Base-by-base conservation (phyloP, 2,888 invertebrate species). In the Euplexia lucipara region DNA sequence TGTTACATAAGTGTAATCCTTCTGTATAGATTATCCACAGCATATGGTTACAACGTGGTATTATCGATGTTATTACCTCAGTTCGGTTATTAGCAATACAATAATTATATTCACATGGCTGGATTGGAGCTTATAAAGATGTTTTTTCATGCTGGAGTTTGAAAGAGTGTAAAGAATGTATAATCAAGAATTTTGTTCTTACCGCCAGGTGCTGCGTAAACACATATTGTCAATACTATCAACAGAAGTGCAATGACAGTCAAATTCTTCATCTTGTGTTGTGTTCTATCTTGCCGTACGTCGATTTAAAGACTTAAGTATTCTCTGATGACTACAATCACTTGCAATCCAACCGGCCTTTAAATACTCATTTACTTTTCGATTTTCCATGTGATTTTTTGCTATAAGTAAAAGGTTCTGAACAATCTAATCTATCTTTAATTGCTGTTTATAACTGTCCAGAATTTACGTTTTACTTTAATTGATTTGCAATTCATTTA, bases 351-450 rank as follows among this genome's bases (percentile, higher is more conserved):
- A 48, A 26, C 9, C 35, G 35, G 14, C 60, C 70, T 72, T 81
- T 85, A 85, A 76, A 85, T 85, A 85, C 82, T 57, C 52, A 57
- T 51, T 69, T 32, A 59, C 71, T 73, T 61, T 75, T 64, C 7
- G 42, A 70, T 70, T 75, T 58, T 57, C 16, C 48, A 51, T 54
- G 42, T 45, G 8, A 39, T 44, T 65, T 60, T 70, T 75, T 67
- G 64, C 34, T 65, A 48, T 3, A 57, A 60, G 71, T 75, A 68
- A 78, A 71, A 70, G 60, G 70, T 63, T 30, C 30, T 49, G 16
- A 49, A 73, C 75, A 79, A 80, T 75, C 35, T 49, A 80, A 60
- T 74, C 60, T 77, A 73, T 78, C 76, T 80, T 75, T 75, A 49
- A 59, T 20, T 45, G 42, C 47, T 41, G 18, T 35, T 39, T 35